These are phyloP conservation scores for Gymnobelideus leadbeateri DNA, from an alignment of 2,113 vertebrate genomes.

Conservation along the genomic window DNA sequence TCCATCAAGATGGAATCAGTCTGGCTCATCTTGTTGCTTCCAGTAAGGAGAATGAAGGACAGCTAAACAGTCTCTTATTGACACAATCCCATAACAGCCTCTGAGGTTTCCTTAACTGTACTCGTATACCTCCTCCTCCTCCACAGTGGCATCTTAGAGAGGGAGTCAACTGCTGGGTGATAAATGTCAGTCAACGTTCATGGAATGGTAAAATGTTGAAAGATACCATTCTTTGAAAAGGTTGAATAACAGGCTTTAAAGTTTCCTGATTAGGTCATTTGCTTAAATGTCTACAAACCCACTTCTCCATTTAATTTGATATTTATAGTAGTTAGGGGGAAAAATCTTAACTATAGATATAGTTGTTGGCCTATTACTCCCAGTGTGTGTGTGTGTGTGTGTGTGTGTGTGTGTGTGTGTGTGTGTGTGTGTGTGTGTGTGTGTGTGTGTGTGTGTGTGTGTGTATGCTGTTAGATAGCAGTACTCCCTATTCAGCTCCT, in stretches of 20 bases:
- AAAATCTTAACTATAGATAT: neutral
- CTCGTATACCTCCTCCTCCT: neutral
- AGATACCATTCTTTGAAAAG: neutral
- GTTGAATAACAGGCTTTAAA: too few species aligned
- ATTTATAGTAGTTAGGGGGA: neutral
- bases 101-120: neutral
- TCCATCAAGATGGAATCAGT: neutral
- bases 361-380: neutral
- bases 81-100: neutral
- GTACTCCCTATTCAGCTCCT: neutral
- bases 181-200: neutral
- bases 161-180: neutral
- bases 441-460: too few species aligned
- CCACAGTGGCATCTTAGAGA: neutral
- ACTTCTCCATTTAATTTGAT: neutral
- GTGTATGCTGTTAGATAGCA: too few species aligned
- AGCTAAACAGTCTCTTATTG: neutral
- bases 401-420: too few species aligned
- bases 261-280: neutral
- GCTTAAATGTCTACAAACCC: neutral
- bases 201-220: neutral
- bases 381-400: too few species aligned
- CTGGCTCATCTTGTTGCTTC: neutral
- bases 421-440: too few species aligned
- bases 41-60: neutral